Evolutionary conservation across 2,888 invertebrate genomes (phyloP), one percentile per base, ranked within the genome.

Genomic region (Argyra leucocephala): DNA sequence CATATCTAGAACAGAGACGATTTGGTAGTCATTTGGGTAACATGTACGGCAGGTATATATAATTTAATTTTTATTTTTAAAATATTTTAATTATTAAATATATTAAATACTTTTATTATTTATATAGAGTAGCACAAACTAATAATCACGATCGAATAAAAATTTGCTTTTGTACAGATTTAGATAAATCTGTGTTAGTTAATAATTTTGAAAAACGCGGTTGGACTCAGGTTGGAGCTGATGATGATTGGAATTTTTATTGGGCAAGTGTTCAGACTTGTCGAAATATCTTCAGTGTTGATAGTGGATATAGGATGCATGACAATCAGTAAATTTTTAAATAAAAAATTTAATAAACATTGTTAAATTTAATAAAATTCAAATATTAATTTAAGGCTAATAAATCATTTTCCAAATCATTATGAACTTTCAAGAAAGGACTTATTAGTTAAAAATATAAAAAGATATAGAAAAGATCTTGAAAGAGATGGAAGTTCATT

Each of bases 371-470:
- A n/a, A n/a, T 62, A 0, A 31, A 31, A 24, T 24, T 61, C 26
- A 31, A 59, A 26, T 1, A 12, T 57, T 63, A 62, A 67, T 73
- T 76, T 63, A 71, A 90, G 90, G 81, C 85, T 93, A 65, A 93
- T 96, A 69, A 96, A 96, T 81, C 96, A 97, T 78, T 97, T 95
- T 77, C 96, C 96, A 1, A 97, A 95, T 79, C 95, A 96, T 76
- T 93, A 94, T 74, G 96, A 97, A 77, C 81, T 97, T 64, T 95
- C 96, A 0, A 84, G 98, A 18, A 98, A 99, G 80, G 98, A 99
- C 82, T 82, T 97, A 65, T 83, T 99, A 70, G 95, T 97, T 63
- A 96, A 95, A 80, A 96, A 97, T 76, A 95, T 97, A 62, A 96
- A 96, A 77, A 82, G 96, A 31, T 97, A 96, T 77, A 83, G 96